Conservation (phyloP, 2,797 vertebrate species). For the Gymnodraco acuticeps region DNA sequence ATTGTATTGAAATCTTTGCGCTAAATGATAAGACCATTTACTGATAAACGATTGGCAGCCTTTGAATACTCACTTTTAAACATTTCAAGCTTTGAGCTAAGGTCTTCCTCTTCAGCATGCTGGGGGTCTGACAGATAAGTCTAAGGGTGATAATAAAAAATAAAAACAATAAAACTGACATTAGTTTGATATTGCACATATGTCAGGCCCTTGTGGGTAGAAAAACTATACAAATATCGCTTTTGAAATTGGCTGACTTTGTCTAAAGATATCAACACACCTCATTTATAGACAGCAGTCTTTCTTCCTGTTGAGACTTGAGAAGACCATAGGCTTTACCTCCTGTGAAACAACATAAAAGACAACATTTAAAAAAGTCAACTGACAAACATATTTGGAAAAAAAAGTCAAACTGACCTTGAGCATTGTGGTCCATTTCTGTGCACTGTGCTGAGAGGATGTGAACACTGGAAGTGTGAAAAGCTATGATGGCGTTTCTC, state of each 20-base stretch:
- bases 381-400: background rate
- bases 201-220: background rate
- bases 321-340: slow-evolving; percentile 86
- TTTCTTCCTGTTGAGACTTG: slow-evolving; percentile 87
- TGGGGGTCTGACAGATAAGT: slow-evolving; percentile 85
- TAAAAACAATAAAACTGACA: background rate
- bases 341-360: slow-evolving; percentile 53
- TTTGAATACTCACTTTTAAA: slow-evolving; percentile 84
- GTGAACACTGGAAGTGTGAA: slow-evolving; percentile 10
- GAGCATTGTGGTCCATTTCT: slow-evolving; percentile 69
- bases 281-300: slow-evolving; percentile 85
- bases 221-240: background rate
- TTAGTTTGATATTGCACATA: background rate
- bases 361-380: background rate
- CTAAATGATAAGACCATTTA: background rate
- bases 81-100: slow-evolving; percentile 83
- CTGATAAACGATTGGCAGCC: background rate
- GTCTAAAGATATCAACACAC: slow-evolving; percentile 56
- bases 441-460: slow-evolving; percentile 6
- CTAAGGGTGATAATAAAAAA: slow-evolving; percentile 63
- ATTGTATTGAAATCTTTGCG: background rate
- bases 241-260: background rate
- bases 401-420: slow-evolving; percentile 68
- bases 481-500: slow-evolving; percentile 21
- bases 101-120: slow-evolving; percentile 86